Conservation (phyloP, 2,113 vertebrate species). For the Eurypyga helias region DNA sequence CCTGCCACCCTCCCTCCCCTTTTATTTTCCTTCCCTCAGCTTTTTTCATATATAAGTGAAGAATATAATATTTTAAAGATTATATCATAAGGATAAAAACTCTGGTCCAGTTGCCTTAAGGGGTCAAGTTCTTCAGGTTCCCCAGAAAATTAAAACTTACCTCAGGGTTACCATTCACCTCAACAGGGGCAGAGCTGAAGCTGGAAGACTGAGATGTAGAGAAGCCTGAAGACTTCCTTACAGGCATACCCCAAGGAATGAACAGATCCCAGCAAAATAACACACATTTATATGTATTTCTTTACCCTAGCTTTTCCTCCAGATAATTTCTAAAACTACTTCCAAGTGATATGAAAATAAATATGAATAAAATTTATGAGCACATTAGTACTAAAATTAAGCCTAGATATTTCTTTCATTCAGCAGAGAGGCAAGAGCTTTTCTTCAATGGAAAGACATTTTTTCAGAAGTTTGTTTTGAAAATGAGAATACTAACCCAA, state of each 20-base stretch:
- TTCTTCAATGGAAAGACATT: background rate
- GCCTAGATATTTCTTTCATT: background rate
- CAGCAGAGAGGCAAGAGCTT: background rate
- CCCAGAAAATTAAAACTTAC: background rate
- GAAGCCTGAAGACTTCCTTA: background rate
- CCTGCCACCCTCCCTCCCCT: too few species aligned
- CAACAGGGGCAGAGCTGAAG: background rate
- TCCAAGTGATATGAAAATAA: background rate
- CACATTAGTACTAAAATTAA: background rate
- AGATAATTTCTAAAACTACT: background rate
- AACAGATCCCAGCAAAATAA: background rate
- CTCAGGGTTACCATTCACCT: background rate
- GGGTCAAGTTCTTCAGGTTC: background rate
- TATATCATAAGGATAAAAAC: background rate
- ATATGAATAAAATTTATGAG: background rate
- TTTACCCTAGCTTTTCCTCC: background rate
- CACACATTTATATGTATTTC: background rate
- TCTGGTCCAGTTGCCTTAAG: background rate
- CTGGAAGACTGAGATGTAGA: background rate
- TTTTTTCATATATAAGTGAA: background rate
- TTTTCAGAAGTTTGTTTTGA: background rate
- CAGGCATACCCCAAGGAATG: background rate
- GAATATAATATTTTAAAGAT: background rate
- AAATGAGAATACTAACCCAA: background rate
- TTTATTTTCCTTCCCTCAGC: too few species aligned